Conservation (phyloP, 1,140 invertebrate genomes). For the Tetragonula clypearis region DNA sequence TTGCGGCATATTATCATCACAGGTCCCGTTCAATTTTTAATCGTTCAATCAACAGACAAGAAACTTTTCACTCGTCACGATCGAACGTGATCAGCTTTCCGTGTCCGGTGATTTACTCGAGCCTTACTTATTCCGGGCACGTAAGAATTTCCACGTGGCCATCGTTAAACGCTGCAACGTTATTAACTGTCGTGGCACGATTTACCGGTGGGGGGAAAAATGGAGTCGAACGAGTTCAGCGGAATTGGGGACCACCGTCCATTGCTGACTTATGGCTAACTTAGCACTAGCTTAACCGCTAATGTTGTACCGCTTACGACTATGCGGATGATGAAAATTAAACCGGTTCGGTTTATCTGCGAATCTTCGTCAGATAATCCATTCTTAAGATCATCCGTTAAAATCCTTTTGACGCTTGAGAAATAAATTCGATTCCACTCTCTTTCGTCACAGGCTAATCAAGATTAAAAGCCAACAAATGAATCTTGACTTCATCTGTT, state of each 20-base stretch:
- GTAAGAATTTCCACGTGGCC: slow-evolving; percentile 16
- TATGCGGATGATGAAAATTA: slow-evolving; percentile 40
- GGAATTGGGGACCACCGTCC: slow-evolving; percentile 60
- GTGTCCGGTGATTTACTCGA: neutral
- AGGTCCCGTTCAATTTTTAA: neutral
- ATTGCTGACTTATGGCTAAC: slow-evolving; percentile 66
- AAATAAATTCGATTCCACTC: neutral
- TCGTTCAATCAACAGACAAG: neutral
- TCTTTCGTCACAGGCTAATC: neutral
- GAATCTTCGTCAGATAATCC: neutral
- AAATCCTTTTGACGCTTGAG: neutral
- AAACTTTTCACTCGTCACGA: neutral
- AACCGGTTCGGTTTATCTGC: slow-evolving; percentile 28
- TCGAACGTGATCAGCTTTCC: slow-evolving; percentile 31
- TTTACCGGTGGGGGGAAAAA: neutral
- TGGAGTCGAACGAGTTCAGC: slow-evolving; percentile 43
- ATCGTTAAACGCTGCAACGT: slow-evolving; percentile 15
- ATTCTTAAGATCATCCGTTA: neutral
- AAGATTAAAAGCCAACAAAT: neutral
- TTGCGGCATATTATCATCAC: neutral
- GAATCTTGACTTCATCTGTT: neutral
- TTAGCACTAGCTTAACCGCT: slow-evolving; percentile 63
- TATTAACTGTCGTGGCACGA: slow-evolving; percentile 20
- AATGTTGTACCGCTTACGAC: slow-evolving; percentile 53
- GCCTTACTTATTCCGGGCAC: slow-evolving; percentile 12